Base-by-base conservation (phyloP, 1,140 invertebrate species). In the Dendroctonus ponderosae region DNA sequence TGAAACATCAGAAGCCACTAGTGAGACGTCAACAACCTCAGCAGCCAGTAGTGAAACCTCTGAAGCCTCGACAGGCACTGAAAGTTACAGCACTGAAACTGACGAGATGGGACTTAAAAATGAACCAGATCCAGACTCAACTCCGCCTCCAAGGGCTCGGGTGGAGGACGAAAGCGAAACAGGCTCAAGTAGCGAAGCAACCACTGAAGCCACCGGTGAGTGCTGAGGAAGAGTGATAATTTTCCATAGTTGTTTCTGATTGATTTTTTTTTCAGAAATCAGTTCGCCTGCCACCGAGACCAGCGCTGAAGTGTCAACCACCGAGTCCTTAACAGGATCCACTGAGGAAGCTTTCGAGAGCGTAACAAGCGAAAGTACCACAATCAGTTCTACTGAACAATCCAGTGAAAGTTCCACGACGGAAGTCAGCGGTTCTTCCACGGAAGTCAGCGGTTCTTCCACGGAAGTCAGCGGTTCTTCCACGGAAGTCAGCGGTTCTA, bases 71-170 rank as follows among this genome's bases (percentile, higher is more conserved):
- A 58, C 56, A 15, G 15, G n/a, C 56, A 43, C 12, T 58, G n/a
- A 8, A 50, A 12, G n/a, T n/a, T 11, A 1, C 5, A 46, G 12
- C 8, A 56, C 39, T 52, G 14, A 5, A 26, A 15, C 50, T 0
- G 4, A 46, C 44, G 50, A 14, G 37, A 51, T 54, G 7, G 39
- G 6, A 11, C 39, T 61, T 39, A 50, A 61, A 12, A 39, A 61
- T 6, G 59, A 61, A 39, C 59, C 59, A 2, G 48, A 48, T n/a
- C 11, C 73, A 2, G 75, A 76, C 51, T 59, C 71, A 15, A 72
- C 75, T 5, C 68, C 65, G 54, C 56, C 43, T 52, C 38, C 68
- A 44, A 51, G 43, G 58, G 62, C 26, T 42, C 49, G 43, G 58
- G 52, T 14, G 46, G 26, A 26, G 3, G 26, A 26, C 26, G 26